A percentile compares a stretch with the other conserved stretches of the same genome.
phyloP scores from a whole-genome alignment of 2,113 vertebrate species.

The Tragelaphus buxtoni region DNA sequence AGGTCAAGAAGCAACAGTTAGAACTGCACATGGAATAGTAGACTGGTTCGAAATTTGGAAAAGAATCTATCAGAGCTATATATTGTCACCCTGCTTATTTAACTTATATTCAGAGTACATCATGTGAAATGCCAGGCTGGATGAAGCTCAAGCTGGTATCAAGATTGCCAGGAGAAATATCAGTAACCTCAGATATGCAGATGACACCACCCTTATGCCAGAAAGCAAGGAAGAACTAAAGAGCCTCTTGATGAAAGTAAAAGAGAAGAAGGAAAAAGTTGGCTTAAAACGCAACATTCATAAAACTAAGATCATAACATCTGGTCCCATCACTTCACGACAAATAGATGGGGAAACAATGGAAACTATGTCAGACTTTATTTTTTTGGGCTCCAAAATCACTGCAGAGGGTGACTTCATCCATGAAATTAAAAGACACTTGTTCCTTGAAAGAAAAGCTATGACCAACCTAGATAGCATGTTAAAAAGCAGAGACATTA shows the following conservation, averaged over 20 bases:
- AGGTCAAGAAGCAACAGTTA: neutral
- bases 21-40: neutral
- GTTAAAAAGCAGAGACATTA: neutral
- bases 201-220: neutral
- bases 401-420: neutral
- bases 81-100: neutral
- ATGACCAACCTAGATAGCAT: neutral
- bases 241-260: neutral
- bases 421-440: neutral
- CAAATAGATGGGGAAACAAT: neutral
- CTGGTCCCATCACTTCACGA: neutral
- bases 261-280: neutral
- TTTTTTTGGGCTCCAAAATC: neutral
- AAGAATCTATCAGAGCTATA: neutral
- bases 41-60: neutral
- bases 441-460: neutral
- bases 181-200: neutral
- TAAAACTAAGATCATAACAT: neutral
- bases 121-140: neutral
- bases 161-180: neutral
- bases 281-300: neutral
- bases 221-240: neutral
- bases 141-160: neutral
- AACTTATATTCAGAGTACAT: neutral
- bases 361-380: neutral